Evolutionary conservation across 2,113 vertebrate species (phyloP), one percentile per base, ranked within the genome.

Genomic region (Xenopus laevis): DNA sequence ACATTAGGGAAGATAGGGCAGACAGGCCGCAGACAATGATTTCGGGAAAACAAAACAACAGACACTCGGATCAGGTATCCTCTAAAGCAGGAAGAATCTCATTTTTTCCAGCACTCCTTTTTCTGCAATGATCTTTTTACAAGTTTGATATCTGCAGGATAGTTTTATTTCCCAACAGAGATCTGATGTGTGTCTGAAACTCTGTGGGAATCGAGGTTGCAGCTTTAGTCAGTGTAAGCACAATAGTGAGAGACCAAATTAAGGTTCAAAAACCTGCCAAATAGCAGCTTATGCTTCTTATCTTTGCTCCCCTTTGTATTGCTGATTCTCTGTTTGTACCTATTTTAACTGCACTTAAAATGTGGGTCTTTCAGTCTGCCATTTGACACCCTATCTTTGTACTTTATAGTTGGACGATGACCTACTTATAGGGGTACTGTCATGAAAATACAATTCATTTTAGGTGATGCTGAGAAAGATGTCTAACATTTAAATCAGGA

Each of bases 141-240:
- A 83, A 75, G 81, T 63, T 83, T 61, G n/a, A 83, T 90, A 83
- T 83, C 83, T 85, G 85, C 77, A 78, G 46, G 62, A 89, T 91
- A 87, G 85, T 79, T 80, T 91, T 90, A 87, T 80, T 20, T 87
- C 87, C 89, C 89, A 65, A 50, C 73, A 85, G 87, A 78, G 81
- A 60, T 79, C 79, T 47, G 83, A 76, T 72, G 81, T 86, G 82
- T 69, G 78, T 84, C 71, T 84, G 82, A 18, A 64, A 82, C 74
- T 75, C 84, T 81, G 85, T 91, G 91, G 91, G 90, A 89, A 82
- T 82, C 0, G 11, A 65, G 2, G 70, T 65, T 2, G 74, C 72
- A 0, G 75, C 75, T 66, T 40, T 13, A 78, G 80, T 74, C 70
- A 4, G 69, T 74, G 40, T 45, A 17, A 1, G 68, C 12, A 67